Evolutionary conservation across 2,113 vertebrate genomes (phyloP).

Genomic region (Planiliza haematocheilus): DNA sequence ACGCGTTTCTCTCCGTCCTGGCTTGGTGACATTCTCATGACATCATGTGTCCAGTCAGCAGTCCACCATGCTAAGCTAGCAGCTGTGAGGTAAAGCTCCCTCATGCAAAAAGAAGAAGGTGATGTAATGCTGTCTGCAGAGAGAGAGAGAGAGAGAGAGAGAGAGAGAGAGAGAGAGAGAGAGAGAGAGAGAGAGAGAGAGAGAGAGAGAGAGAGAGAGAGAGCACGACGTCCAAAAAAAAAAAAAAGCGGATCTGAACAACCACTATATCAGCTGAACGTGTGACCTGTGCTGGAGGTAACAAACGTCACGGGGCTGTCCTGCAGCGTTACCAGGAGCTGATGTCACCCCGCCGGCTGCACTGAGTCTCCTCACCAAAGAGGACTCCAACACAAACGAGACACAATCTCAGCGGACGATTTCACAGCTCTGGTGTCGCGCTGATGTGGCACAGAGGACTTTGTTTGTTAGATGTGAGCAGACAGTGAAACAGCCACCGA

Average conservation of each 20-base stretch:
- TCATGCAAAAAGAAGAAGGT: constrained; percentile 25
- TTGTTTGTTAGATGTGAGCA: background rate
- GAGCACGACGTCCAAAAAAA: too few relatives aligned
- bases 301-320: constrained; percentile 23
- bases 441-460: background rate
- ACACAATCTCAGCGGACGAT: background rate
- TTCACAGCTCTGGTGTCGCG: background rate
- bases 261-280: constrained; percentile 22
- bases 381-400: too few relatives aligned
- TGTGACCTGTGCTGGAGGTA: constrained; percentile 25
- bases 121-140: constrained; percentile 56
- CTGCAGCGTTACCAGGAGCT: constrained; percentile 21
- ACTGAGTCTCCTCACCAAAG: background rate
- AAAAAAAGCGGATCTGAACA: too few relatives aligned
- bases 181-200: too few relatives aligned
- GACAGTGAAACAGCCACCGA: background rate
- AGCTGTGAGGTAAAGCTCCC: constrained; percentile 54
- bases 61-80: constrained; percentile 62
- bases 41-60: constrained; percentile 63
- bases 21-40: constrained; percentile 37
- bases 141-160: background rate
- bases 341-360: constrained; percentile 41
- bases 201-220: too few relatives aligned
- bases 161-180: too few relatives aligned
- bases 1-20: constrained; percentile 9